Conservation (phyloP, 2,888 invertebrate species). For the Pachliopta kotzebuea region DNA sequence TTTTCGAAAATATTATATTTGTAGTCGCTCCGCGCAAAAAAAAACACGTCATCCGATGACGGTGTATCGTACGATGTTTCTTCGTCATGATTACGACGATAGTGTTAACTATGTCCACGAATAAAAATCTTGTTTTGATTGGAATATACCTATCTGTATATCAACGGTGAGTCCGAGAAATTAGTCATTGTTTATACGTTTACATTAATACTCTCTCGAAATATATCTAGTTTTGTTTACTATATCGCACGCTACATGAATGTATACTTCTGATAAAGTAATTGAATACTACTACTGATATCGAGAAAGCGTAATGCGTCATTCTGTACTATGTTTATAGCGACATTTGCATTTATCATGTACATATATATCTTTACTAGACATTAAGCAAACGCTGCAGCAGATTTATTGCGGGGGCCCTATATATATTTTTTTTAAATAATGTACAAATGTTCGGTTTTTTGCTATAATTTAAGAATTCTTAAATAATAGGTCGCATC, state of each 20-base stretch:
- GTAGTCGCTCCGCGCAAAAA: background rate
- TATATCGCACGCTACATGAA: slow-evolving; percentile 15
- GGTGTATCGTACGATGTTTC: slow-evolving; percentile 64
- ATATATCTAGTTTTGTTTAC: background rate
- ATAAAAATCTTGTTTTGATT: slow-evolving; percentile 14
- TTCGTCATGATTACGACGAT: slow-evolving; percentile 39
- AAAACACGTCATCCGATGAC: slow-evolving; percentile 57
- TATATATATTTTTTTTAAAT: background rate
- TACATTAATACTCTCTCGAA: background rate
- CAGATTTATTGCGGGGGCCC: slow-evolving; percentile 3
- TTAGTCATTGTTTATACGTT: slow-evolving; percentile 18
- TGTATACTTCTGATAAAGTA: slow-evolving; percentile 21
- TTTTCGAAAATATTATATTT: background rate
- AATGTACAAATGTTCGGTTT: background rate
- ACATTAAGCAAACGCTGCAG: slow-evolving; percentile 13
- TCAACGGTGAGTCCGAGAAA: slow-evolving; percentile 10
- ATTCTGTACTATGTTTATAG: slow-evolving; percentile 7
- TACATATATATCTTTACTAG: slow-evolving; percentile 7
- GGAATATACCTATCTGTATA: slow-evolving; percentile 15
- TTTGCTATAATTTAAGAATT: background rate
- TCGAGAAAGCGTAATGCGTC: slow-evolving; percentile 8
- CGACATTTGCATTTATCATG: slow-evolving; percentile 15
- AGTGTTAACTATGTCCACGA: slow-evolving; percentile 1
- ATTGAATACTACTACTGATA: slow-evolving; percentile 19
- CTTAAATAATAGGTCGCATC: background rate